Conservation (phyloP, 1,140 invertebrate species). For the Hypothenemus hampei region DNA sequence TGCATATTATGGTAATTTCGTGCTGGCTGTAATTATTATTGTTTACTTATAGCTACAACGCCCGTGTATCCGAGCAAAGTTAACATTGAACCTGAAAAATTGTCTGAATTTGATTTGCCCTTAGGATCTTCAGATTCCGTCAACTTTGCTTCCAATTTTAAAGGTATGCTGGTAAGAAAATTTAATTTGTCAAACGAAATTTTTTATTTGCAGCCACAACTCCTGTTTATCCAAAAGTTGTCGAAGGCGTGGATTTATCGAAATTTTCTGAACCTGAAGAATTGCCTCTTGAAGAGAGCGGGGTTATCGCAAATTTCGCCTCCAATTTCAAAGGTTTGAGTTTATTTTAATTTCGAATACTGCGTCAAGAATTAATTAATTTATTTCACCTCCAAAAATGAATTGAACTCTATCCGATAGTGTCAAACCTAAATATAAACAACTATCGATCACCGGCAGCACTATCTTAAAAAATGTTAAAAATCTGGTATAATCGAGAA, state of each 20-base stretch:
- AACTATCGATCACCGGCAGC: no score
- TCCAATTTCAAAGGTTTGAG: conserved; percentile 27
- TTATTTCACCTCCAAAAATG: no score
- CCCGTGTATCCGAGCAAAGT: conserved; percentile 28
- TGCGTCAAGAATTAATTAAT: no score
- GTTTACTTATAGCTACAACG: not conserved
- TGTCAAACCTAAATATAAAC: no score
- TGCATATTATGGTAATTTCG: not conserved
- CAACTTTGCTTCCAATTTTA: conserved; percentile 15
- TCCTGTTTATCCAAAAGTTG: conserved; percentile 39
- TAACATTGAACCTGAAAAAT: conserved; percentile 12
- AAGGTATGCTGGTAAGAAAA: no score
- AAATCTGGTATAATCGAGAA: no score
- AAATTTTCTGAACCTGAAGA: conserved; percentile 17
- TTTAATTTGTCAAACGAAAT: not conserved
- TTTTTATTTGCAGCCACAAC: conserved; percentile 38
- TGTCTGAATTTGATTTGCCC: conserved; percentile 11
- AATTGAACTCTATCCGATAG: no score
- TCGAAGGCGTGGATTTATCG: conserved; percentile 19
- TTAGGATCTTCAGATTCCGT: not conserved
- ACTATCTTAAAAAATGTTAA: no score
- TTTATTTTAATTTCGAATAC: no score
- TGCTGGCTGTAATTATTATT: not conserved
- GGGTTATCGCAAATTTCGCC: conserved; percentile 8
- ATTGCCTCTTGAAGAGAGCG: conserved; percentile 10